Evolutionary conservation across 2,888 invertebrate species (phyloP).

Genomic region (Dexiosoma caninum): DNA sequence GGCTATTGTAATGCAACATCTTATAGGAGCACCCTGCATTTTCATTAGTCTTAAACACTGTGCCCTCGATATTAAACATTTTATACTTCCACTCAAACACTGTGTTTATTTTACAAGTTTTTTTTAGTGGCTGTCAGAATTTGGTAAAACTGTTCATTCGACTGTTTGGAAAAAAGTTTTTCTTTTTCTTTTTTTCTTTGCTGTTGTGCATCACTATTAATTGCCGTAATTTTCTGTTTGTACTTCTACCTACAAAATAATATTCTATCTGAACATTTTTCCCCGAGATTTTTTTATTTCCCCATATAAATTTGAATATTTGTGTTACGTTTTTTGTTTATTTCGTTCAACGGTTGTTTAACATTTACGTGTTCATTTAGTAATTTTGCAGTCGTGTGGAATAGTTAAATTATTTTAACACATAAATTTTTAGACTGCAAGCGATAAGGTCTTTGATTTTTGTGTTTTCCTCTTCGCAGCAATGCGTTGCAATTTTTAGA

Average conservation of each 20-base stretch:
- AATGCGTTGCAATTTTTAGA: conserved; percentile 19
- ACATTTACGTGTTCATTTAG: conserved; percentile 58
- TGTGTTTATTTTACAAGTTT: neutral
- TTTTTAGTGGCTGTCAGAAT: conserved; percentile 2
- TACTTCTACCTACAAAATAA: conserved; percentile 12
- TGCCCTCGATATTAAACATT: neutral
- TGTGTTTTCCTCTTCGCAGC: neutral
- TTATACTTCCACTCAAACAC: neutral
- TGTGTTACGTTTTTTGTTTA: neutral
- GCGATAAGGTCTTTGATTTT: conserved; percentile 17
- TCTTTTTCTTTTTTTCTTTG: neutral
- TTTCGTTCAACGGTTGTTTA: conserved; percentile 27
- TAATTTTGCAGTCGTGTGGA: conserved; percentile 57
- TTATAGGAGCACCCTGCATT: no score
- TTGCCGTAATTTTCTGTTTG: conserved; percentile 1
- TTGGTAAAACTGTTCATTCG: conserved; percentile 35
- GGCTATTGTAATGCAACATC: no score
- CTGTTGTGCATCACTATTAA: neutral
- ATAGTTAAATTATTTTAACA: conserved; percentile 54
- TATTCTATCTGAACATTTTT: neutral
- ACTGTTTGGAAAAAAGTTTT: neutral
- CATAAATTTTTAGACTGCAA: conserved; percentile 41
- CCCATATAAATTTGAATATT: conserved; percentile 22
- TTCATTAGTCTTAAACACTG: no score
- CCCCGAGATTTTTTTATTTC: conserved; percentile 2